Evolutionary conservation across 35 echinoderm and acorn worm genomes (phyloP), one percentile per base, ranked within the genome.

Genomic region (Heliocidaris tuberculata): DNA sequence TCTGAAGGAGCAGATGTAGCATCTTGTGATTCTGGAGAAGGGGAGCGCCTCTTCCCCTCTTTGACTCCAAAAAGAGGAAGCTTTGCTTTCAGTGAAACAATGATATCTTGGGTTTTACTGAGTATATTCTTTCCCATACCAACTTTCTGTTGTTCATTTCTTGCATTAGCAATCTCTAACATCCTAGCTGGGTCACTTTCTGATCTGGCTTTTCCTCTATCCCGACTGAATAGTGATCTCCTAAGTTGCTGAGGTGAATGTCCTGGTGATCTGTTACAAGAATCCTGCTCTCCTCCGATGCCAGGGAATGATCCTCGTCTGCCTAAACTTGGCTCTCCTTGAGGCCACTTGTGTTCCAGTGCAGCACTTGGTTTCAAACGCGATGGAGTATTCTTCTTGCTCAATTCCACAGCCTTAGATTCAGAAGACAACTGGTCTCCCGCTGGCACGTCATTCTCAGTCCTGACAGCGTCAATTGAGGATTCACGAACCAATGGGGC

Each of bases 401-500:
- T 93, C 11, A 59, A 59, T 13, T 93, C 91, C 29, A 31, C 47
- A 27, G 91, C 47, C 48, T 27, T 49, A 30, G 87, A 89, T 32
- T 89, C 87, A 47, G 87, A 32, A 89, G 87, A 48, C 91, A 93
- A 27, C n/a, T 48, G 47, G 13, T 93, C 91, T 31, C 91, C 91
- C 91, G 50, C 91, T 93, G 91, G 91, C 50, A 93, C 50, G 91
- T 93, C 91, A 59, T 31, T 93, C 91, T 93, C 91, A 93, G 91
- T 93, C 50, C 91, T 59, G 91, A 93, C 91, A 31, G 91, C 29
- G 91, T 93, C 91, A 93, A 93, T 93, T 93, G 91, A 93, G 91
- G 91, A 93, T 52, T 93, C 91, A 59, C 91, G 91, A n/a, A 59
- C 91, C 91, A 93, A 93, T 93, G 91, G 91, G 91, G 48, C 50